A percentile compares a stretch with the other conserved stretches of the same genome.
Evolutionary conservation across 2,888 invertebrate species (phyloP).

Genomic region (Sphaeridia pumilis): DNA sequence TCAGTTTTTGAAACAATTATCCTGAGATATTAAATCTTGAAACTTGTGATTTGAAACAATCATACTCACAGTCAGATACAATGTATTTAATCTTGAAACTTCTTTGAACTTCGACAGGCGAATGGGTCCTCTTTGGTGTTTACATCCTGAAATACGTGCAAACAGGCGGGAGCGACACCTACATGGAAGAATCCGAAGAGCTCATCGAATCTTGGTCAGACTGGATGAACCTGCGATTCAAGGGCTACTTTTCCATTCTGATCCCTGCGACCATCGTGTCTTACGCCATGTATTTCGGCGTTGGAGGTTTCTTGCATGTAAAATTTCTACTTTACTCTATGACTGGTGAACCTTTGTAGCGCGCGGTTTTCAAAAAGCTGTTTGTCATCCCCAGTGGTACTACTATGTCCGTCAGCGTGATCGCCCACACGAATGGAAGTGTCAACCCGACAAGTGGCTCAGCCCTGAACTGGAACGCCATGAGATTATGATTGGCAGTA

Average conservation of each 20-base stretch:
- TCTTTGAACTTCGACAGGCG: constrained; percentile 42
- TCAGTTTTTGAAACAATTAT: no score
- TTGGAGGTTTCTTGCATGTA: constrained; percentile 59
- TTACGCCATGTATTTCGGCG: constrained; percentile 49
- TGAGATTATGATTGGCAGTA: constrained; percentile 53
- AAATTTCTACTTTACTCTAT: constrained; percentile 38
- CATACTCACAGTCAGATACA: no score
- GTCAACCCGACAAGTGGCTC: constrained; percentile 58
- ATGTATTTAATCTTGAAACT: constrained; percentile 1
- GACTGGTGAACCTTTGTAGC: not conserved
- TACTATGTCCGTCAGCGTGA: constrained; percentile 54
- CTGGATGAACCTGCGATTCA: constrained; percentile 27
- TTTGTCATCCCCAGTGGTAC: constrained; percentile 49
- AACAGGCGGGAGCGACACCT: constrained; percentile 30
- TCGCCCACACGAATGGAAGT: constrained; percentile 56
- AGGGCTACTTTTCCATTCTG: constrained; percentile 37
- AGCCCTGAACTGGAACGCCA: constrained; percentile 54
- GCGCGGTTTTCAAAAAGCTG: not conserved
- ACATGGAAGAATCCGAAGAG: constrained; percentile 28
- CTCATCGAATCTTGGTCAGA: constrained; percentile 24
- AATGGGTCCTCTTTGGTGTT: constrained; percentile 55
- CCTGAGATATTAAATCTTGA: no score
- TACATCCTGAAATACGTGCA: constrained; percentile 49
- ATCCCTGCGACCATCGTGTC: constrained; percentile 47
- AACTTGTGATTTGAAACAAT: no score